Conservation (phyloP, 2,888 invertebrate genomes). For the Prosopocoilus inquinatus region DNA sequence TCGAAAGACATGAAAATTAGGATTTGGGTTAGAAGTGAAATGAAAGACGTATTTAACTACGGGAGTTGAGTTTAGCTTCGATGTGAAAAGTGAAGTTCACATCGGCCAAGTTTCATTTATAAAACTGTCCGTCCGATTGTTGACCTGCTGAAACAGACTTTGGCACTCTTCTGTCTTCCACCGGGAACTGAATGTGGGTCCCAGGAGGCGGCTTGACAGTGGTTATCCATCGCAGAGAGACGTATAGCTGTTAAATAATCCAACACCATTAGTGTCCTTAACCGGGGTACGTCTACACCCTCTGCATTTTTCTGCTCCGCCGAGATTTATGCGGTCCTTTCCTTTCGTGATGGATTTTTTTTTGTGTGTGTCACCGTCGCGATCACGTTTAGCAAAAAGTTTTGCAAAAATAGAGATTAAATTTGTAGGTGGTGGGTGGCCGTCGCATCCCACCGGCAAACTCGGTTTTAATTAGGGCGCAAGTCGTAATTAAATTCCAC, state of each 20-base stretch:
- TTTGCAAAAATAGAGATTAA: no score
- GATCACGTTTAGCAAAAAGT: no score
- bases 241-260: conserved; percentile 51
- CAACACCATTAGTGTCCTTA: conserved; percentile 49
- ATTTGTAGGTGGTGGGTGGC: no score
- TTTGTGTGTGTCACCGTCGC: conserved; percentile 4
- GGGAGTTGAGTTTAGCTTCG: no score
- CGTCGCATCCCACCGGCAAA: no score
- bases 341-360: conserved; percentile 8
- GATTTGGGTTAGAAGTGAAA: no score
- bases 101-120: neutral
- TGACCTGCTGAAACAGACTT: conserved; percentile 19
- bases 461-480: no score
- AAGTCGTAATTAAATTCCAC: no score
- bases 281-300: conserved; percentile 30
- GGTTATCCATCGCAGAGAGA: conserved; percentile 49
- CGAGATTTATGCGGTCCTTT: conserved; percentile 36
- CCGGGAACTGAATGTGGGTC: conserved; percentile 17
- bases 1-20: no score
- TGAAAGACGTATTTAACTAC: no score
- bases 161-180: conserved; percentile 18
- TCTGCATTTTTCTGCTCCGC: conserved; percentile 34
- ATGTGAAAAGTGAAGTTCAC: neutral
- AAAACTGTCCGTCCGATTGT: conserved; percentile 13
- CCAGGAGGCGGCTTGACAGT: conserved; percentile 40